Percentiles rank a stretch among this genome's conserved stretches.
Evolutionary conservation across 2,113 vertebrate genomes (phyloP).

Genomic region (Nothocercus nigrocapillus): DNA sequence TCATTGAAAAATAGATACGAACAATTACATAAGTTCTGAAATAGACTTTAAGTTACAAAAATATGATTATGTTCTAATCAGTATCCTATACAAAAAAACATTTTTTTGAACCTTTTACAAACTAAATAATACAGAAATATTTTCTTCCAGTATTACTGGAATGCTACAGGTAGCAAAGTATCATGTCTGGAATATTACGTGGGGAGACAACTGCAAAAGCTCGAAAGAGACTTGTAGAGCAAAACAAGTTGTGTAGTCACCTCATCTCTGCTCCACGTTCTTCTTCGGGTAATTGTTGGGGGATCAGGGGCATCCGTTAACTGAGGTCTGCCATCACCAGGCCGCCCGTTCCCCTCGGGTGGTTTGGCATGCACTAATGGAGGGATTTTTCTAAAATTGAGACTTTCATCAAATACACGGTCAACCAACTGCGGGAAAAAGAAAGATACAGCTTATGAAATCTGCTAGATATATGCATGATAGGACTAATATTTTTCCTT

Average conservation of each 20-base stretch:
- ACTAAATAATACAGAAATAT: not conserved
- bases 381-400: conserved; percentile 98
- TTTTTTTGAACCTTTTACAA: not conserved
- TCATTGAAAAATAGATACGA: not conserved
- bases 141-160: not conserved
- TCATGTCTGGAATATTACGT: not conserved
- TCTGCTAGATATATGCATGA: not conserved
- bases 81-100: not conserved
- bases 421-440: conserved; percentile 88
- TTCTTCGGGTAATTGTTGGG: conserved; percentile 89
- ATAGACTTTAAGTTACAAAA: not conserved
- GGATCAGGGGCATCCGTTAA: conserved; percentile 88
- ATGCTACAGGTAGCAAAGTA: not conserved
- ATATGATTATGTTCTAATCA: not conserved
- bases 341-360: conserved; percentile 88
- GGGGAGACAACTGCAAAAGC: not conserved
- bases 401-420: conserved; percentile 97
- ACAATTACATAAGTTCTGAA: not conserved
- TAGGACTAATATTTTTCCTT: conserved; percentile 31
- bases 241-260: conserved; percentile 75
- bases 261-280: conserved; percentile 98
- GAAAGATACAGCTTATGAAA: conserved; percentile 58
- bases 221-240: not conserved
- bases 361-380: conserved; percentile 88
- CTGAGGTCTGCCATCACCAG: conserved; percentile 85